A percentile compares a stretch with the other conserved stretches of the same genome.
These are phyloP conservation scores for Styela plicata DNA, from an alignment of 23 tunicate species.

Conservation along the genomic window DNA sequence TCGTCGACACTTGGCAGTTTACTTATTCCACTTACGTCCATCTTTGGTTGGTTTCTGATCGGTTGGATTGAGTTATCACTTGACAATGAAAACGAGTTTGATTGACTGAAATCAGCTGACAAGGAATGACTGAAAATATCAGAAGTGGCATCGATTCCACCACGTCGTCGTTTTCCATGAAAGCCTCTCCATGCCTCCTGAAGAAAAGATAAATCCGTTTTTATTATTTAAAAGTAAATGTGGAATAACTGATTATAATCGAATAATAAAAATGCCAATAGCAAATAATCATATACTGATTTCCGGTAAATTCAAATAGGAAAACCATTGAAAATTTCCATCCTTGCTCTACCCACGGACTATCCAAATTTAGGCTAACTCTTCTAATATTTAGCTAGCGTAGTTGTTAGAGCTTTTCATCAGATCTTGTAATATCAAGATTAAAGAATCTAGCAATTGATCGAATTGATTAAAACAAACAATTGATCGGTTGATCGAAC, in stretches of 20 bases:
- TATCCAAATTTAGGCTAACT: too few species aligned
- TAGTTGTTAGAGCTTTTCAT: too few species aligned
- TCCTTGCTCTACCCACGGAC: too few species aligned
- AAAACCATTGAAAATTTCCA: too few species aligned
- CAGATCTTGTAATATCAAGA: too few species aligned
- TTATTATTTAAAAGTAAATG: background rate
- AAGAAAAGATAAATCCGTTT: background rate
- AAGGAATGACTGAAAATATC: background rate
- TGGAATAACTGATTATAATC: too few species aligned
- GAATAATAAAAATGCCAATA: too few species aligned
- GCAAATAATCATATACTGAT: too few species aligned
- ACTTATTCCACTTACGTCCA: background rate
- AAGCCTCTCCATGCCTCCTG: conserved; percentile 32
- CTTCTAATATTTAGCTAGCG: too few species aligned
- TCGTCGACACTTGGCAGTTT: background rate
- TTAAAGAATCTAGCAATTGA: too few species aligned
- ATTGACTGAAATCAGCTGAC: background rate
- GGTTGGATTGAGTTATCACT: background rate
- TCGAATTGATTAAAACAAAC: background rate
- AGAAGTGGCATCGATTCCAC: background rate
- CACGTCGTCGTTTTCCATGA: conserved; percentile 7
- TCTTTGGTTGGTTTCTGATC: background rate
- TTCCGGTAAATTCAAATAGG: too few species aligned
- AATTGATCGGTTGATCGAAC: conserved; percentile 2
- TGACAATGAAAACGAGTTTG: background rate